A percentile compares a stretch with the other conserved stretches of the same genome.
These are phyloP conservation scores for Anniella stebbinsi DNA, from an alignment of 2,797 vertebrate genomes.

Conservation along the genomic window DNA sequence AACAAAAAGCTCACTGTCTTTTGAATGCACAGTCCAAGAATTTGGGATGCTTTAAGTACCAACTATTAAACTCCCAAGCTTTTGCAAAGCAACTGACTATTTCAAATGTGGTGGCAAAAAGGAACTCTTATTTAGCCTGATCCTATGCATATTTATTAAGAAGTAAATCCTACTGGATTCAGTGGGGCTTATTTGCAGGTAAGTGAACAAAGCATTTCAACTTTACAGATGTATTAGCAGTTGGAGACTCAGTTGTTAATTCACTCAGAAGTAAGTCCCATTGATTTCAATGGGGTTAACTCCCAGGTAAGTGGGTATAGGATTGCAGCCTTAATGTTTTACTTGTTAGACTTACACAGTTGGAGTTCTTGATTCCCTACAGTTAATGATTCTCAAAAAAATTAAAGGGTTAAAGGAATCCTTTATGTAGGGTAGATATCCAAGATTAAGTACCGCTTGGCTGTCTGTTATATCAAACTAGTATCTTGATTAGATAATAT, in stretches of 20 bases:
- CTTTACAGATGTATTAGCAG: background rate
- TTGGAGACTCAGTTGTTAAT: background rate
- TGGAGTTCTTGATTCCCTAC: background rate
- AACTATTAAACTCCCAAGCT: background rate
- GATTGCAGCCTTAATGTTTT: background rate
- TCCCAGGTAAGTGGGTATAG: too few relatives aligned
- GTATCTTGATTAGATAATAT: background rate
- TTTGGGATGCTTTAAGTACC: background rate
- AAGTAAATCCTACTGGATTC: background rate
- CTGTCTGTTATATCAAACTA: background rate
- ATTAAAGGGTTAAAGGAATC: background rate
- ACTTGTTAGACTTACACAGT: background rate
- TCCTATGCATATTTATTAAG: background rate
- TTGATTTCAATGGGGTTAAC: too few relatives aligned
- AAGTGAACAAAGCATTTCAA: background rate
- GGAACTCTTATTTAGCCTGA: background rate
- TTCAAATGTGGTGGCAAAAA: background rate
- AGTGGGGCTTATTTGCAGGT: background rate
- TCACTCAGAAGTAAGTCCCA: too few relatives aligned
- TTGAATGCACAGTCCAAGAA: background rate
- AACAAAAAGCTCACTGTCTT: background rate
- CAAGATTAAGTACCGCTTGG: background rate
- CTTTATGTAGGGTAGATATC: background rate
- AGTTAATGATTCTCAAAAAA: background rate
- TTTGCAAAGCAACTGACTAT: background rate